These are phyloP conservation scores for Xestia sexstrigata DNA, from an alignment of 2,888 invertebrate species.

Conservation along the genomic window DNA sequence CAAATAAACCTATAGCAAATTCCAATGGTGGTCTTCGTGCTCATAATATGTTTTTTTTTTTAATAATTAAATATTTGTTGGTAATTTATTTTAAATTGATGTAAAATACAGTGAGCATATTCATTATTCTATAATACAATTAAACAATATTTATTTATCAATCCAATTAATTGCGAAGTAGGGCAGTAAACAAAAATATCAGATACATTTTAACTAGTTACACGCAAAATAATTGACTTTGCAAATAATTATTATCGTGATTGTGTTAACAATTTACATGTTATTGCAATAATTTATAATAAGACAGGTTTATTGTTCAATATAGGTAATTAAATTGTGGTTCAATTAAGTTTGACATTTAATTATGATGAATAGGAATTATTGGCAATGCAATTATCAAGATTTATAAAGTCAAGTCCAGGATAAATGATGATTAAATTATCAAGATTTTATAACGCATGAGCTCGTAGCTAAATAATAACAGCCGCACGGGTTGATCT, in stretches of 20 bases:
- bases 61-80: neutral
- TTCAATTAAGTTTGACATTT: conserved; percentile 41
- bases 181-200: conserved; percentile 32
- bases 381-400: conserved; percentile 38
- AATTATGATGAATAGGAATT: conserved; percentile 52
- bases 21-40: neutral
- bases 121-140: too few species aligned
- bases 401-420: conserved; percentile 8
- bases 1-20: neutral
- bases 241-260: conserved; percentile 37
- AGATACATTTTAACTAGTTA: conserved; percentile 45
- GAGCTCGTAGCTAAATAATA: neutral
- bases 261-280: conserved; percentile 61
- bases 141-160: conserved; percentile 17
- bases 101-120: neutral
- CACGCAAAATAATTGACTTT: conserved; percentile 43
- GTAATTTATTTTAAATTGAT: conserved; percentile 1
- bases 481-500: neutral
- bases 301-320: conserved; percentile 53
- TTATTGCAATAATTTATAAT: conserved; percentile 58
- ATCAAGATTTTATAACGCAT: conserved; percentile 1
- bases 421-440: conserved; percentile 6
- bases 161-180: conserved; percentile 27
- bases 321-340: conserved; percentile 36
- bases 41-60: too few species aligned